Conservation (phyloP, 2,113 vertebrate genomes). For the Carassius carassius region DNA sequence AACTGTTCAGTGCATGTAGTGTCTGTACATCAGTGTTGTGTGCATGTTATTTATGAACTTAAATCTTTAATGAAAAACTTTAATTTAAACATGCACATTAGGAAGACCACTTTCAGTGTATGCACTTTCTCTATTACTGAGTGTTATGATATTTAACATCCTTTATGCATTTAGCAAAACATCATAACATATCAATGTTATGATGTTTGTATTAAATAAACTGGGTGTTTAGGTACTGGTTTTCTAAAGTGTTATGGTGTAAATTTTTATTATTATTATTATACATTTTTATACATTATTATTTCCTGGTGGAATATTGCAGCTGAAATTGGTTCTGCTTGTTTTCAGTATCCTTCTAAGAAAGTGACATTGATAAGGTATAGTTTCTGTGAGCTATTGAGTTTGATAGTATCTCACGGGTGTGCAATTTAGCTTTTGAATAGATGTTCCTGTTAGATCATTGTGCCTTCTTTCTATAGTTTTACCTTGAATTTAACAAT, state of each 20-base stretch:
- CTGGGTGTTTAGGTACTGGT: not conserved
- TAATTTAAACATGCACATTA: not conserved
- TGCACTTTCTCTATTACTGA: not conserved
- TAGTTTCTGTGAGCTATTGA: not conserved
- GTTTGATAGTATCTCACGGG: not conserved
- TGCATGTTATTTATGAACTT: not conserved
- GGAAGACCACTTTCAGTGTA: not conserved
- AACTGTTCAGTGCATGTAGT: not conserved
- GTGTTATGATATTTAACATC: not conserved
- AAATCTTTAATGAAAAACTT: not conserved
- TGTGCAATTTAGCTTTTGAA: not conserved
- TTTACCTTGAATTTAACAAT: not conserved
- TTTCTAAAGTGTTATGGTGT: not conserved
- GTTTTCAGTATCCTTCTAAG: not conserved
- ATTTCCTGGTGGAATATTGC: not conserved
- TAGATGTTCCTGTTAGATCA: not conserved
- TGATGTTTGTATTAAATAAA: not conserved
- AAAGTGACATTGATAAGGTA: not conserved
- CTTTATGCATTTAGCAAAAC: not conserved
- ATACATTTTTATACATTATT: too few species aligned
- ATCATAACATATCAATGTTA: not conserved
- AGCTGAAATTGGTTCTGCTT: not conserved
- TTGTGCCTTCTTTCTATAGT: not conserved
- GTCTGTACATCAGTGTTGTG: constrained; percentile 7
- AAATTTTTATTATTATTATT: not conserved